phyloP scores from a whole-genome alignment of 2,888 invertebrate species.

The Cacoxenus indagator region DNA sequence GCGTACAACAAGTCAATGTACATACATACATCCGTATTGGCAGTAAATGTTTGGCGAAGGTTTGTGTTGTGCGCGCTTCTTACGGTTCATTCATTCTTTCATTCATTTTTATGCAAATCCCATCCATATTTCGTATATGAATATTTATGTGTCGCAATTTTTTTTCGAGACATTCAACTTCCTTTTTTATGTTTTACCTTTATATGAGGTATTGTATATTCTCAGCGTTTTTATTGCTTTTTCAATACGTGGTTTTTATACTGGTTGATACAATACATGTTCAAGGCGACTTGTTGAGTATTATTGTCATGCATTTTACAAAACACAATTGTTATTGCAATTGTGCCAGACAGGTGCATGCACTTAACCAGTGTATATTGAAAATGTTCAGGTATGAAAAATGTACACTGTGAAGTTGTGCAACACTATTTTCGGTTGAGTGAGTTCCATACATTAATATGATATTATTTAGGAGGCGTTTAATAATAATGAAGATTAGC shows the following conservation, averaged over 20 bases:
- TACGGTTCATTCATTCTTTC: slow-evolving; percentile 16
- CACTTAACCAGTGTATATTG: too few species aligned
- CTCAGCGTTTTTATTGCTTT: not conserved
- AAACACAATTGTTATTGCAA: too few species aligned
- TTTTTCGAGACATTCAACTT: not conserved
- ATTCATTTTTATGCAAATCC: slow-evolving; percentile 14
- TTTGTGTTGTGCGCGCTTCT: not conserved
- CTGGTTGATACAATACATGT: not conserved
- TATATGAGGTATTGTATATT: not conserved
- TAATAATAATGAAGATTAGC: too few species aligned
- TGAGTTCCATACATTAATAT: too few species aligned
- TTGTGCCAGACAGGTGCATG: too few species aligned
- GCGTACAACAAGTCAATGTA: too few species aligned
- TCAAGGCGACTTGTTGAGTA: not conserved
- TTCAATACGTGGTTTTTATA: not conserved
- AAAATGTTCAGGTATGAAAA: too few species aligned
- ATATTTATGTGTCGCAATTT: slow-evolving; percentile 11
- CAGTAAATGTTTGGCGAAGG: not conserved
- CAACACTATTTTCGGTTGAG: too few species aligned
- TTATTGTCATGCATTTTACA: too few species aligned
- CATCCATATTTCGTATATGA: not conserved
- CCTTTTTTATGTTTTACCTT: not conserved
- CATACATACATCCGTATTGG: too few species aligned
- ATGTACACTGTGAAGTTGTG: too few species aligned
- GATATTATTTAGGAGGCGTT: too few species aligned